Evolutionary conservation across 2,797 vertebrate species (phyloP).

Genomic region (Neopelma chrysocephalum): DNA sequence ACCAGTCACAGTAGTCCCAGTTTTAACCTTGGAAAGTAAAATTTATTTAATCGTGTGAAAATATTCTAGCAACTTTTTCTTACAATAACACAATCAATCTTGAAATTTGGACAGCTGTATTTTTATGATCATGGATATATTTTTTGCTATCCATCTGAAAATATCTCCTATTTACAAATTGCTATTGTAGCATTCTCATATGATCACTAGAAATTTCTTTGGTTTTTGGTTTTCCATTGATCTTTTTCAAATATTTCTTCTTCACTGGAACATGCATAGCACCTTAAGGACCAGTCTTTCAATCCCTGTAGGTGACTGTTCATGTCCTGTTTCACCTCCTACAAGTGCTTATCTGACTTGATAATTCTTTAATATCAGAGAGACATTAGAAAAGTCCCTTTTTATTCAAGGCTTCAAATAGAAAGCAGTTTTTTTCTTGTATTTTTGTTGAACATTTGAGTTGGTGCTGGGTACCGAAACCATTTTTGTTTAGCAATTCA

Average conservation of each 20-base stretch:
- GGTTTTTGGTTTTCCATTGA: not conserved
- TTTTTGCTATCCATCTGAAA: not conserved
- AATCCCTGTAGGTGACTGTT: not conserved
- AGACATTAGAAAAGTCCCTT: not conserved
- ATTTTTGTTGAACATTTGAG: not conserved
- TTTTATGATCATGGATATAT: not conserved
- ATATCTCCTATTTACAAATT: not conserved
- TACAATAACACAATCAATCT: not conserved
- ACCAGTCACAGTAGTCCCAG: not conserved
- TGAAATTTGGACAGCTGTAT: not conserved
- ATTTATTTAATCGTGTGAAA: not conserved
- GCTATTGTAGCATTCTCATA: not conserved
- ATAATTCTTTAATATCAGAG: not conserved
- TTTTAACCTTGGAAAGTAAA: not conserved
- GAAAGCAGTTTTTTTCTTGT: not conserved
- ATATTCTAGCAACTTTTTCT: not conserved
- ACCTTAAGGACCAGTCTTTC: not conserved
- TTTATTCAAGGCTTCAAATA: not conserved
- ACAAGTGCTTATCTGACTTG: not conserved
- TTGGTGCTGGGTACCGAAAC: not conserved
- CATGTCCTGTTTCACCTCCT: not conserved
- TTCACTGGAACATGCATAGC: not conserved
- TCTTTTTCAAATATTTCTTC: not conserved
- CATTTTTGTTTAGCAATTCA: not conserved
- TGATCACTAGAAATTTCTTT: not conserved